Base-by-base conservation (phyloP, 2,888 invertebrate species). In the Eulithis testata region DNA sequence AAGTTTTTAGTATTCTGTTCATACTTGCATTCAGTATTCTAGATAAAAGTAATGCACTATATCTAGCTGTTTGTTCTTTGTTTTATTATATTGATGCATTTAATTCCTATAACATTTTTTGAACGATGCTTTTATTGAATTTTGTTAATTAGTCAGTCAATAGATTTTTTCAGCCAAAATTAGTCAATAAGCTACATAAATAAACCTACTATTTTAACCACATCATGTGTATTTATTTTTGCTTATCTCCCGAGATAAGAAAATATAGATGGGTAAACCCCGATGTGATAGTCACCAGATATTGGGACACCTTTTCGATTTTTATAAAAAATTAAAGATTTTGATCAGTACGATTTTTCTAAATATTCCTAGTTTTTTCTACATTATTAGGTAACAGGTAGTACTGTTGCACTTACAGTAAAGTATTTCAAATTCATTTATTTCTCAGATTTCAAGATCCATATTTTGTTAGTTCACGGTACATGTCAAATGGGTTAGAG, bases 121-220 rank as follows among this genome's bases (percentile, higher is more conserved):
- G 43, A 62, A 45, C 55, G 36, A 45, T 62, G 43, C 44, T 51
- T 63, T 55, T 63, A 54, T 63, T 55, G 52, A 59, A 52, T 59
- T 50, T 44, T 43, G 61, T 49, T 54, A 47, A 43, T 55, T 43
- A 60, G 8, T 55, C 4, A 55, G 27, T 50, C 14, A 57, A 21
- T 49, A 11, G 11, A 37, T 63, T 63, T 56, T 50, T 37, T 50
- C 55, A 36, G 64, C 36, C 50, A 55, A 64, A 55, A 37, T 53
- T 65, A 60, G 51, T 60, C 11, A n/a, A 0, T 64, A 60, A 56
- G 51, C 14, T 60, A 60, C 63, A 59, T 59, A 63, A 64, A 60
- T 65, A 65, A 60, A 64, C 31, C 36, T 64, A 50, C 43, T 51
- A 55, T 55, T 51, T 55, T 50, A 65, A 45, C 37, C 37, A 14